A percentile compares a stretch with the other conserved stretches of the same genome.
Conservation (phyloP, 1,140 invertebrate genomes). For the Drosophila ananassae region DNA sequence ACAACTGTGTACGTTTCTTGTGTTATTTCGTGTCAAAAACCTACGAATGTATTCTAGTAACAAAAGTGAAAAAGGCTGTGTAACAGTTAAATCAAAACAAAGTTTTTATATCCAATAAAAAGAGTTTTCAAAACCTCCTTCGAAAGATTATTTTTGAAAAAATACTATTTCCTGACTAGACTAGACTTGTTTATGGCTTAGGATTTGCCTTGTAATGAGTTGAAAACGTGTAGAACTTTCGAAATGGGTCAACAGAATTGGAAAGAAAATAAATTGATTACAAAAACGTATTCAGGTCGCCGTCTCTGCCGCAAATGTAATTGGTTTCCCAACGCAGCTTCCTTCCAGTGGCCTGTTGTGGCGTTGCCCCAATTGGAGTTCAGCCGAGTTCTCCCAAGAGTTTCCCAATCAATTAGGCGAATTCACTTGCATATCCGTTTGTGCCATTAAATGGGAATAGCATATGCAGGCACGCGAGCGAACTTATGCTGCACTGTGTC, state of each 20-base stretch:
- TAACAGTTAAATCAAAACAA: conserved; percentile 43
- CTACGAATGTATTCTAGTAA: neutral
- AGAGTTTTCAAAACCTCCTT: too few relatives aligned
- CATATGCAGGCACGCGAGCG: conserved; percentile 1
- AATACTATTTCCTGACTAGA: too few relatives aligned
- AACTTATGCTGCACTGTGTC: neutral
- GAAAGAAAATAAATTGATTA: conserved; percentile 3
- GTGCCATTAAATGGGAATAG: neutral
- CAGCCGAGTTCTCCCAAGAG: neutral
- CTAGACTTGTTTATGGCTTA: neutral
- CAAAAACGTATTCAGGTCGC: conserved; percentile 18
- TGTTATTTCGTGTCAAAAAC: conserved; percentile 17
- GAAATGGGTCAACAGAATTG: neutral
- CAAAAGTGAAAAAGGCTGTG: neutral
- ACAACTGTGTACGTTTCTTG: neutral
- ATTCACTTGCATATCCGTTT: conserved; percentile 5
- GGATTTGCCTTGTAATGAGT: neutral
- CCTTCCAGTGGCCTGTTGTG: conserved; percentile 32
- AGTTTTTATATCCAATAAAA: neutral
- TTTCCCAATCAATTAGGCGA: conserved; percentile 1
- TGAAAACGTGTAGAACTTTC: neutral
- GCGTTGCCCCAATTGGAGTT: conserved; percentile 31
- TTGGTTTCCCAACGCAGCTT: conserved; percentile 22
- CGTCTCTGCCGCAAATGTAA: neutral
- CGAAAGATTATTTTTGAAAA: too few relatives aligned